Conservation (phyloP, 2,888 invertebrate species). For the Neoaliturus tenellus region DNA sequence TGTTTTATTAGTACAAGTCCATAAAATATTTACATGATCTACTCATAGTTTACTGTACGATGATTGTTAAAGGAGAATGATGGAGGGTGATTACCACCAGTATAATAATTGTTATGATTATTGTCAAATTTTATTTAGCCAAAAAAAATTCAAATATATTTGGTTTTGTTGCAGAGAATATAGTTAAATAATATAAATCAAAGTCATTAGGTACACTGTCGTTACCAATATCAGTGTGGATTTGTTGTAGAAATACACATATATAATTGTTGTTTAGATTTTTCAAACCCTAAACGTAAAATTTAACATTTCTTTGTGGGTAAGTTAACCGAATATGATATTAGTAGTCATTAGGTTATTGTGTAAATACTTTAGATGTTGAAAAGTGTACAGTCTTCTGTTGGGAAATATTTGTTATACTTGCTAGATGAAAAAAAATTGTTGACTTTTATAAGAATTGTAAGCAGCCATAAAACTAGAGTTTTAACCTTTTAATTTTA, state of each 20-base stretch:
- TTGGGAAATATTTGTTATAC: conserved; percentile 20
- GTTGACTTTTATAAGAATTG: conserved; percentile 24
- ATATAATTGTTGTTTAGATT: no score
- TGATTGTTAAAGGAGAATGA: no score
- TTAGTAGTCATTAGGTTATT: conserved; percentile 27
- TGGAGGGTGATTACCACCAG: no score
- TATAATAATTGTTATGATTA: no score
- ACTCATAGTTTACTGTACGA: no score
- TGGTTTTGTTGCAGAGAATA: no score
- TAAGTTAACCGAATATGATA: conserved; percentile 42
- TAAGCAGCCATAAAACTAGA: background rate
- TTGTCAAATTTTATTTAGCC: no score
- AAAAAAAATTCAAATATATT: no score
- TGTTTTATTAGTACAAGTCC: background rate
- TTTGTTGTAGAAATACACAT: no score
- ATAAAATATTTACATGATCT: background rate
- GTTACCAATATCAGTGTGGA: no score
- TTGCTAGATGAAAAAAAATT: conserved; percentile 15
- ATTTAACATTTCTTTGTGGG: background rate
- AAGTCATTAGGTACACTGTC: no score
- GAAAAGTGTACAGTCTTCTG: conserved; percentile 1
- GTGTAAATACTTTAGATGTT: conserved; percentile 29
- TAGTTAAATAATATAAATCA: no score
- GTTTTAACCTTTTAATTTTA: background rate
- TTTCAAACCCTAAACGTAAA: background rate